Evolutionary conservation across 2,113 vertebrate species (phyloP).

Genomic region (Chaetodon auriga): DNA sequence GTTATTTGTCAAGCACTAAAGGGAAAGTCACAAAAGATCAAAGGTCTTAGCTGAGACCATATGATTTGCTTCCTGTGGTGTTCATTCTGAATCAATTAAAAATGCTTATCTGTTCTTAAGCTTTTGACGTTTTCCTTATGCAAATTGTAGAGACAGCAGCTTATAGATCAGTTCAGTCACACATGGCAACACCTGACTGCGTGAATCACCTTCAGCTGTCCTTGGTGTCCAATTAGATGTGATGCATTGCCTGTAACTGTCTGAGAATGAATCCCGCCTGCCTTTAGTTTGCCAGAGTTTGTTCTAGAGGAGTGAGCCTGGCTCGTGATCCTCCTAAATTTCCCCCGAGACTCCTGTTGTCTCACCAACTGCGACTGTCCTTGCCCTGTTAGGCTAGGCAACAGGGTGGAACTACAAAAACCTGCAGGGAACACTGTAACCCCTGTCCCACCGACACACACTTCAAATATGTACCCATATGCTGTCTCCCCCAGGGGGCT

Average conservation of each 20-base stretch:
- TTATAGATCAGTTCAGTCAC: conserved; percentile 22
- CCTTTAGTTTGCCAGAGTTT: conserved; percentile 30
- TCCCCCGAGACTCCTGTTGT: conserved; percentile 36
- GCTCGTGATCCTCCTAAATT: conserved; percentile 54
- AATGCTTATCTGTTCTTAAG: neutral
- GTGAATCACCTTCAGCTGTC: conserved; percentile 36
- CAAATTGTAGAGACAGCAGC: neutral
- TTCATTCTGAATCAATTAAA: neutral
- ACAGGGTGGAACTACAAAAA: conserved; percentile 39
- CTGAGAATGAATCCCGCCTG: conserved; percentile 5
- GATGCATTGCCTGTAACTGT: conserved; percentile 26
- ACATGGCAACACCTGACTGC: neutral
- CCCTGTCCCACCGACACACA: neutral
- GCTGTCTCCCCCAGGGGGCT: conserved; percentile 3
- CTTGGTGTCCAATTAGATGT: conserved; percentile 57
- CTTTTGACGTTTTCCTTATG: neutral
- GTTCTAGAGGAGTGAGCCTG: conserved; percentile 32
- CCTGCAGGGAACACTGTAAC: conserved; percentile 18
- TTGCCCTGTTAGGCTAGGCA: conserved; percentile 57
- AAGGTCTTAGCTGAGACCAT: neutral
- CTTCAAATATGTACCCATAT: conserved; percentile 32
- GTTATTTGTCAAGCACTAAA: neutral
- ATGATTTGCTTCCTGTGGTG: neutral
- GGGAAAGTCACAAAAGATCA: neutral
- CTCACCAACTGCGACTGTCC: conserved; percentile 30